These are phyloP conservation scores for Sminthopsis crassicaudata DNA, from an alignment of 2,113 vertebrate genomes.

Conservation along the genomic window DNA sequence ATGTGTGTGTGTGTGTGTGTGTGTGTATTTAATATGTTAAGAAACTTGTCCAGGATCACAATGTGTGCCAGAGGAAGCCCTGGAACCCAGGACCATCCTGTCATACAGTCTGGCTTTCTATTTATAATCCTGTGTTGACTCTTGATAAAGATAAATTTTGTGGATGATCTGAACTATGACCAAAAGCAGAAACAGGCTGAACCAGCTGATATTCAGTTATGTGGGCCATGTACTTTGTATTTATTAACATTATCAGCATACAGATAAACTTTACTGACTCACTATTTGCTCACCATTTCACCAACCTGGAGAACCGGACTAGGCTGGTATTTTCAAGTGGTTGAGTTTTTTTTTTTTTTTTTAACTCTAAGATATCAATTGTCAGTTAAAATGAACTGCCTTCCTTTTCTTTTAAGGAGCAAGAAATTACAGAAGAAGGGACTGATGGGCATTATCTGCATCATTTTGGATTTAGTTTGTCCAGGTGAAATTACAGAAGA, in stretches of 20 bases:
- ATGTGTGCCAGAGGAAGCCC: not conserved
- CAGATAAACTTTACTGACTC: not conserved
- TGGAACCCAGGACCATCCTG: not conserved
- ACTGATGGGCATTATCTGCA: no score
- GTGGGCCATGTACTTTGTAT: constrained; percentile 28
- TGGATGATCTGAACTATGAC: not conserved
- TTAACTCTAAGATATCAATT: not conserved
- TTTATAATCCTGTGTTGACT: not conserved
- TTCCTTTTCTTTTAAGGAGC: not conserved
- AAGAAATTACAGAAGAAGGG: not conserved
- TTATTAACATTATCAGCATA: not conserved
- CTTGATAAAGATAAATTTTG: constrained; percentile 13
- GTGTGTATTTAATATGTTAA: not conserved
- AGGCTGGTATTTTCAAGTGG: not conserved
- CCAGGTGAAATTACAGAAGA: not conserved
- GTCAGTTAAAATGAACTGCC: not conserved
- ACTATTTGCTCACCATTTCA: not conserved
- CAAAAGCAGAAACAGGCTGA: not conserved
- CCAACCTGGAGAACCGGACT: not conserved
- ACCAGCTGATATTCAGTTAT: not conserved
- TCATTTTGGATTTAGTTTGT: not conserved
- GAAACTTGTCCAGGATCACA: not conserved
- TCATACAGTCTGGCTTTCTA: not conserved
- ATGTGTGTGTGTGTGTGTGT: no score
- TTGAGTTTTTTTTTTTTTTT: not conserved